phyloP scores from a whole-genome alignment of 2,113 vertebrate species.

The Dasyurus viverrinus region DNA sequence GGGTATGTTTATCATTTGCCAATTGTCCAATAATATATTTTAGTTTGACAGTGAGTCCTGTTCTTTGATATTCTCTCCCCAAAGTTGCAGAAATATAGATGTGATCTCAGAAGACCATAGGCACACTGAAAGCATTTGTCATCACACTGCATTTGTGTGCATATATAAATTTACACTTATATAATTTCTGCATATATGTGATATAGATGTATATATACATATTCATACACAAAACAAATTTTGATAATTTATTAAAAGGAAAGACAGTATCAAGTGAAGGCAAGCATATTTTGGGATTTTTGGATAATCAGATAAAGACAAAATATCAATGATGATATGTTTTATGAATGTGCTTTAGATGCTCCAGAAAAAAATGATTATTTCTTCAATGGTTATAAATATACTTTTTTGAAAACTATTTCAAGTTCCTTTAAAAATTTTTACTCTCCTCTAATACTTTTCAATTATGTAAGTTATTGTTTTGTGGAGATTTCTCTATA shows the following conservation, averaged over 20 bases:
- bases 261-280: not conserved
- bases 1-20: not conserved
- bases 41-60: not conserved
- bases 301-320: too few relatives aligned
- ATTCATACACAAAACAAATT: not conserved
- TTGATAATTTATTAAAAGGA: not conserved
- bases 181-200: too few relatives aligned
- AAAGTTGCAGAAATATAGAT: not conserved
- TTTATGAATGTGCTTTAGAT: not conserved
- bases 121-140: not conserved
- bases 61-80: not conserved
- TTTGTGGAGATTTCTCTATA: not conserved
- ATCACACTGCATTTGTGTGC: not conserved
- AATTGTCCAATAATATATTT: not conserved
- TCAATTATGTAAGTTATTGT: not conserved
- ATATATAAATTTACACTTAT: too few relatives aligned
- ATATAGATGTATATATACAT: not conserved
- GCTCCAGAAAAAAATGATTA: not conserved
- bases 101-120: not conserved
- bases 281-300: not conserved
- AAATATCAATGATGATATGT: not conserved
- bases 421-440: not conserved
- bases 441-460: not conserved
- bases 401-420: not conserved
- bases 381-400: not conserved